phyloP scores from a whole-genome alignment of 35 echinoderm and acorn worm genomes.

The Acanthaster planci region DNA sequence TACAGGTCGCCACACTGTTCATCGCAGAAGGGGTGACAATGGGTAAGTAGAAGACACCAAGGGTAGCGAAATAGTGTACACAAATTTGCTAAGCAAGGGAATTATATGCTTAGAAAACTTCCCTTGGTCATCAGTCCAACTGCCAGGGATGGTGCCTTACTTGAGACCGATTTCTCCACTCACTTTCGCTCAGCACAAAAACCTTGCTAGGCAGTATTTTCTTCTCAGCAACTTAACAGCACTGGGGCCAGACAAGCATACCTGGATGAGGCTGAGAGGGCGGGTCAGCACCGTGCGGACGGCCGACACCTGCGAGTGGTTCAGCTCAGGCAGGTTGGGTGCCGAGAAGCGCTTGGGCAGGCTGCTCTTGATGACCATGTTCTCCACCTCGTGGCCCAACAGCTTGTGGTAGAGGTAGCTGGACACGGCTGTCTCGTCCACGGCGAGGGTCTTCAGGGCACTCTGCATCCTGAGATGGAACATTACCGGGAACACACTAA shows the following conservation, averaged over 20 bases:
- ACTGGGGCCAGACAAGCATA: too few species aligned
- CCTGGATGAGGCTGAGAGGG: conserved; percentile 98
- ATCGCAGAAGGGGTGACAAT: too few species aligned
- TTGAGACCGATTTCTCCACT: too few species aligned
- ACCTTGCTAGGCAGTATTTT: too few species aligned
- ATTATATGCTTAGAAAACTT: too few species aligned
- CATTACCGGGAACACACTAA: too few species aligned
- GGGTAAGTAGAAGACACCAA: too few species aligned
- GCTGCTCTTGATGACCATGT: conserved; percentile 88
- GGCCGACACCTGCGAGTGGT: conserved; percentile 95
- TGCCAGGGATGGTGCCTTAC: too few species aligned
- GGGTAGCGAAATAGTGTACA: too few species aligned
- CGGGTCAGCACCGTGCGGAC: conserved; percentile 84
- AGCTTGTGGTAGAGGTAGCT: conserved; percentile 91
- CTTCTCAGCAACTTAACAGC: not conserved
- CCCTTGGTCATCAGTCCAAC: not conserved
- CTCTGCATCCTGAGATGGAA: conserved; percentile 85
- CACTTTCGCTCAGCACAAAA: too few species aligned
- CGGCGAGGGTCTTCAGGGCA: conserved; percentile 91
- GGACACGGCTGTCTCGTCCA: conserved; percentile 95
- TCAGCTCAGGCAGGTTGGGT: conserved; percentile 81
- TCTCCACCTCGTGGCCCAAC: conserved; percentile 92
- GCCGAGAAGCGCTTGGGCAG: conserved; percentile 89
- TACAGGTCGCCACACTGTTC: too few species aligned
- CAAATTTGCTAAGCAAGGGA: too few species aligned